Base-by-base conservation (phyloP, 1,140 invertebrate genomes). In the Macrotrachela quadricornifera region DNA sequence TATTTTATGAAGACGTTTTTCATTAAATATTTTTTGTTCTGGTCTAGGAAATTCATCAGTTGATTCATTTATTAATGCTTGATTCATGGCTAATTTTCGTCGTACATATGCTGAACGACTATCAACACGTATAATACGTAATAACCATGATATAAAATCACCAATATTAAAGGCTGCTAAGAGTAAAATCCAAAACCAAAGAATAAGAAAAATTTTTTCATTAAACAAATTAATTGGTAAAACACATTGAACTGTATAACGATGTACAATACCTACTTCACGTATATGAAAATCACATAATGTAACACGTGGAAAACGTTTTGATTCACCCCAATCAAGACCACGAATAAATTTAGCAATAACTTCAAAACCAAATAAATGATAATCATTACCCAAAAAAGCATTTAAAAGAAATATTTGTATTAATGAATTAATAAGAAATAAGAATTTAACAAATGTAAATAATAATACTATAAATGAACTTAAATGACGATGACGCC, bases 341-440 rank as follows among this genome's bases (percentile, higher is more conserved):
- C 72, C 70, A 46, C 60, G 59, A 11, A 64, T 59, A 14, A 75
- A 54, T 54, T 71, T 65, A 36, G 60, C 49, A 0, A 74, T 46
- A 16, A 73, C 68, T 56, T 71, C 67, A 10, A 69, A 58, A 16
- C 73, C 73, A 61, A 71, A 74, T 50, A 72, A 60, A 44, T 67
- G 63, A 56, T 69, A 74, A 50, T 71, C 67, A 37, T 64, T 63
- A 30, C 71, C 73, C 43, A 75, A 63, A 60, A 73, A 75, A 13
- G 61, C 61, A 54, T 72, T 71, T 30, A 74, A 59, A 21, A 74
- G 62, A 56, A 73, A 67, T 57, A 74, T 67, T 59, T 75, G 73
- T 38, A 66, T 61, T 16, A 75, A 57, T 30, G 72, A 66, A 56
- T 74, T 75, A 15, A 62, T 49, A 8, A 72, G 64, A 56, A 71